Base-by-base conservation (phyloP, 2,113 vertebrate genomes). In the Scomber scombrus region DNA sequence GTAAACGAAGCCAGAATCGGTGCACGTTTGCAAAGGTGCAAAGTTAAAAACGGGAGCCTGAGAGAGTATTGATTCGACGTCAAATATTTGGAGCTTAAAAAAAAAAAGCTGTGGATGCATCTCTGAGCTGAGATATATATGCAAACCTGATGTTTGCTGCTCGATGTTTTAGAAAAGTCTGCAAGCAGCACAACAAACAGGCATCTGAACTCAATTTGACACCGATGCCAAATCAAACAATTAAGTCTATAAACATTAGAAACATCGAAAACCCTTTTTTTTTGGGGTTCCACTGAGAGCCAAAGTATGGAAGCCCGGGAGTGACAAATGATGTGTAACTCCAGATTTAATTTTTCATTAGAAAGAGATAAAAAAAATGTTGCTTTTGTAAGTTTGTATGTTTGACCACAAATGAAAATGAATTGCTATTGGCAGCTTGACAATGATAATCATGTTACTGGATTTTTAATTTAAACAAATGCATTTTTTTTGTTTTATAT, bases 31-130 rank as follows among this genome's bases (percentile, higher is more conserved):
- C 61, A 52, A 46, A 71, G 56, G 82, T 72, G 78, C 23, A 82
- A 74, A 88, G 78, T 72, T 80, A 62, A 65, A 84, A n/a, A n/a
- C n/a, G 75, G 40, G 50, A 40, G 63, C 62, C 85, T 60, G n/a
- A n/a, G 5, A 40, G 78, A 73, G 49, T 71, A 91, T 84, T 60
- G 90, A 89, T 88, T 85, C 31, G 2, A 14, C 9, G 12, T 26
- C 51, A 65, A 51, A 61, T 70, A 83, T 62, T 73, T 75, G 11
- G 60, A 23, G n/a, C n/a, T n/a, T n/a, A n/a, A n/a, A n/a, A n/a
- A n/a, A n/a, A n/a, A n/a, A n/a, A n/a, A n/a, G n/a, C n/a, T n/a
- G n/a, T n/a, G n/a, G n/a, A n/a, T n/a, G n/a, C n/a, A n/a, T n/a
- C n/a, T n/a, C 13, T 15, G 45, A 45, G 71, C 82, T 60, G 52